Evolutionary conservation across 2,797 vertebrate species (phyloP).

Genomic region (Dermochelys coriacea): DNA sequence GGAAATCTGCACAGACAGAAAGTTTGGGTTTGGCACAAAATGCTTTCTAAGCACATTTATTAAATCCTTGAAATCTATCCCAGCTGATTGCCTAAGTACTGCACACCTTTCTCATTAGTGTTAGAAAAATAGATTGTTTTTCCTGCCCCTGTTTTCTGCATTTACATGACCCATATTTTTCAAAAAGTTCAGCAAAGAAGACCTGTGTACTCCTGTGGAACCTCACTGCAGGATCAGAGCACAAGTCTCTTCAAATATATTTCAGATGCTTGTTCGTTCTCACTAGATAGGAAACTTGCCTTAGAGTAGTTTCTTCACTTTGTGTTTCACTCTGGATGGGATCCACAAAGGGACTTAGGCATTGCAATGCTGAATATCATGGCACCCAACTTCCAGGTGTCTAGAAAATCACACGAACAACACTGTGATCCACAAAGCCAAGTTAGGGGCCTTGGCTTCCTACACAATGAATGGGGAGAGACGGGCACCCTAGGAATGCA

Average conservation of each 20-base stretch:
- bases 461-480: background rate
- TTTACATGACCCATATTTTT: background rate
- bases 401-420: background rate
- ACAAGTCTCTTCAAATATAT: background rate
- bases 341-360: background rate
- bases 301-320: background rate
- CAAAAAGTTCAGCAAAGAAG: background rate
- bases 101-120: accelerated
- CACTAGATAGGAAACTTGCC: background rate
- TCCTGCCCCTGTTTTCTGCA: background rate
- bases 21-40: accelerated
- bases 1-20: background rate
- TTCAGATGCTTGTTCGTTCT: background rate
- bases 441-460: background rate
- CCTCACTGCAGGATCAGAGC: background rate
- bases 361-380: background rate
- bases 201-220: background rate
- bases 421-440: background rate
- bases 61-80: background rate
- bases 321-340: background rate
- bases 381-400: background rate
- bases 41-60: background rate
- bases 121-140: background rate
- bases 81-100: accelerated
- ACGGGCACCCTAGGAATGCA: background rate